These are phyloP conservation scores for Noturus placidus DNA, from an alignment of 2,113 vertebrate genomes.

Conservation along the genomic window DNA sequence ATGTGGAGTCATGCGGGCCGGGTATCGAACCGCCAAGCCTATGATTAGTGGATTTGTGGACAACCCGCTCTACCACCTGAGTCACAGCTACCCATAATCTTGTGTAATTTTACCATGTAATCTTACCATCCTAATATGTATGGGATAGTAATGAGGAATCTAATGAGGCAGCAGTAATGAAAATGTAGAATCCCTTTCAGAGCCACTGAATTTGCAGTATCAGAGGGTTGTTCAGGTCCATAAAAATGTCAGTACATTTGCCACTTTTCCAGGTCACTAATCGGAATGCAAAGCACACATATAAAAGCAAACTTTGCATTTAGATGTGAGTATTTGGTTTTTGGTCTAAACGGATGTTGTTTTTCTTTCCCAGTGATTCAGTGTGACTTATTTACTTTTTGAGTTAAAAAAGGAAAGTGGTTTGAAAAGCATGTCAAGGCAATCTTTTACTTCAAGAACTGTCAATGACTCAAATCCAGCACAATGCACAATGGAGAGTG, in stretches of 20 bases:
- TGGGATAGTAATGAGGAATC: no score
- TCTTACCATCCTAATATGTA: no score
- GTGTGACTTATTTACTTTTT: background rate
- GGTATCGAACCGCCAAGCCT: no score
- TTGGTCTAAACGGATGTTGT: background rate
- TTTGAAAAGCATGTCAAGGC: slow-evolving; percentile 31
- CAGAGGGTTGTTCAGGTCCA: background rate
- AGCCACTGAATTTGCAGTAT: background rate
- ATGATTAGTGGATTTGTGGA: no score
- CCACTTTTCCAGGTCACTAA: slow-evolving; percentile 17
- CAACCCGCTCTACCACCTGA: no score
- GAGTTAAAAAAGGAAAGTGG: background rate
- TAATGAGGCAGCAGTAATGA: background rate
- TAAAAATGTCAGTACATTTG: slow-evolving; percentile 1
- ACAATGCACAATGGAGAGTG: slow-evolving; percentile 26
- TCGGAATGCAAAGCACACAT: background rate
- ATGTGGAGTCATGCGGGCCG: no score
- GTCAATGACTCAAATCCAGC: slow-evolving; percentile 12
- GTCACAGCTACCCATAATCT: no score
- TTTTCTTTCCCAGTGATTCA: slow-evolving; percentile 4
- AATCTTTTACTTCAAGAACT: background rate
- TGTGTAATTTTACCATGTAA: no score
- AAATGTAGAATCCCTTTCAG: background rate
- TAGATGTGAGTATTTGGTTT: background rate
- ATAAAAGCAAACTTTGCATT: background rate